Evolutionary conservation across 2,113 vertebrate genomes (phyloP), one percentile per base, ranked within the genome.

Genomic region (Phoenicopterus ruber): DNA sequence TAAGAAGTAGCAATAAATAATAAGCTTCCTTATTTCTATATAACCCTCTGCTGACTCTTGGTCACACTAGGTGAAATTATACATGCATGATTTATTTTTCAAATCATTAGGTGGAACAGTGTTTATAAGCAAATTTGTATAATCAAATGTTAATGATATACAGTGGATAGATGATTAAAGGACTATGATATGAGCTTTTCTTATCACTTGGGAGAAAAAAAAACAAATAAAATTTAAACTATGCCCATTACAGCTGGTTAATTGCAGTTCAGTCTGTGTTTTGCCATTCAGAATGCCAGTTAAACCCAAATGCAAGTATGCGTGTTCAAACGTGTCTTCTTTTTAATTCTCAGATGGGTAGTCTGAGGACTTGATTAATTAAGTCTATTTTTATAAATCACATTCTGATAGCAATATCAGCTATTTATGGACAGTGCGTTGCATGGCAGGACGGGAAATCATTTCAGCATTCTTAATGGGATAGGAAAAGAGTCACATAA

Each of bases 311-410:
- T 40, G 59, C 69, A 65, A 91, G 11, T 44, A 36, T 38, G 6
- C 28, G 17, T 69, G 69, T 52, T 90, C 57, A 86, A 95, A 94
- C 67, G n/a, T 49, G 82, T 74, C 74, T 66, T 91, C 50, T 86
- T 34, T 55, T 46, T 73, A 96, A 90, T 83, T 73, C 72, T 72
- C 73, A 90, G 70, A 62, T 91, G 79, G 69, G 17, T 28, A 94
- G 69, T 83, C 76, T 50, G 59, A 93, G 67, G 76, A 80, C 59
- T 82, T 96, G 92, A 96, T 94, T 97, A 93, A 97, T 90, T 86
- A 95, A 97, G 76, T 91, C 84, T 73, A 87, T 76, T 96, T 97
- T 96, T 95, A 95, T 92, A 96, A 95, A 90, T 89, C 77, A 69
- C 13, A 47, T 94, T 94, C 80, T 93, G 87, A 82, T 70, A 40